Base-by-base conservation (phyloP, 2,888 invertebrate genomes). In the Machimus atricapillus region DNA sequence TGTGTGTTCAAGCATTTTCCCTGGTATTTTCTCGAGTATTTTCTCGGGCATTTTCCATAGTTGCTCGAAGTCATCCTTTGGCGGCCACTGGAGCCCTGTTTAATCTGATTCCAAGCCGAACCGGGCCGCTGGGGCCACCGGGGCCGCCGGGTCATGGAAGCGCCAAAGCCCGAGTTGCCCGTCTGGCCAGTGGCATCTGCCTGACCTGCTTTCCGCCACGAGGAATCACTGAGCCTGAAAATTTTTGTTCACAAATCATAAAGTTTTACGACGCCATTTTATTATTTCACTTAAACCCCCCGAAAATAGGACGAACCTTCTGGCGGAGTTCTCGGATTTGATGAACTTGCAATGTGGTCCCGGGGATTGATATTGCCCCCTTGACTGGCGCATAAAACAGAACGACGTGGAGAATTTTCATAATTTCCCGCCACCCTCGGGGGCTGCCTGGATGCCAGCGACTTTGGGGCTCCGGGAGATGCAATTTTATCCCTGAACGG, bases 251-350 rank as follows among this genome's bases (percentile, higher is more conserved):
- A 87, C 88, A 88, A 88, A 88, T 88, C 88, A 88, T 88, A 88
- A 88, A 88, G 85, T 88, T 88, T 88, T 88, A 88, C 87, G 88
- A 88, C 88, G 87, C 88, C 88, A 88, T 88, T 88, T 87, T 88
- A 87, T 88, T 86, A 87, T 88, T 87, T 87, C 87, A 86, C 87
- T 87, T 88, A 83, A 87, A 87, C 83, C 78, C 82, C 43, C 40
- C 40, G 34, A 86, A 88, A 87, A 87, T 83, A 86, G 82, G 81
- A 87, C 77, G 83, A 86, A 83, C 86, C 82, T 78, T 52, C 43
- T 66, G 52, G 43, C 73, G 31, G 79, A 58, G 73, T n/a, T 82
- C 77, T 37, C 56, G 56, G 46, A 56, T 77, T 77, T 87, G 88
- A 87, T 86, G 88, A 87, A 86, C 81, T 86, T 86, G 85, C 87